phyloP scores from a whole-genome alignment of 2,888 invertebrate species.

The Agrochola lota region DNA sequence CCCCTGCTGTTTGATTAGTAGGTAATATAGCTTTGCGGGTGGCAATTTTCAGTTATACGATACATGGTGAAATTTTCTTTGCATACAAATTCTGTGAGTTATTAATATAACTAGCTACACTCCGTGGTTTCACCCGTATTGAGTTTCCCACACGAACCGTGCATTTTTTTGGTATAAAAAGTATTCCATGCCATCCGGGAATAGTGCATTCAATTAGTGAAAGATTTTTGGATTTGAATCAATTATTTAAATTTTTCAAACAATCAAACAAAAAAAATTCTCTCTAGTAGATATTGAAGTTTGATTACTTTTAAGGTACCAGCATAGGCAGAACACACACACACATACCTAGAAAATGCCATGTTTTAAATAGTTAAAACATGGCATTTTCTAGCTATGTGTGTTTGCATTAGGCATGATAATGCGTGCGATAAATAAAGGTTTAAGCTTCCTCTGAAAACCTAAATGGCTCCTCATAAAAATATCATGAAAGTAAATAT shows the following conservation, averaged over 20 bases:
- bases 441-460: constrained; percentile 3
- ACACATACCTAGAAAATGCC: too few species aligned
- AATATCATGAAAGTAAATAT: constrained; percentile 56
- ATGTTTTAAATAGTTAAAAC: too few species aligned
- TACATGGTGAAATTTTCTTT: background rate
- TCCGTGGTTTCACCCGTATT: background rate
- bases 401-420: background rate
- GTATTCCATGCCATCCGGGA: background rate
- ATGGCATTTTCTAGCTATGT: background rate
- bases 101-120: background rate
- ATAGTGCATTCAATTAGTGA: background rate
- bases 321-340: too few species aligned
- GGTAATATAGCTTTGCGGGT: background rate
- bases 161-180: background rate
- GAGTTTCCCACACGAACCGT: background rate
- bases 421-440: constrained; percentile 30
- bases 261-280: too few species aligned
- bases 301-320: background rate
- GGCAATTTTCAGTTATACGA: constrained; percentile 28
- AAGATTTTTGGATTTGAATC: background rate
- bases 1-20: constrained; percentile 45
- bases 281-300: too few species aligned
- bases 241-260: too few species aligned
- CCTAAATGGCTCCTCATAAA: constrained; percentile 38
- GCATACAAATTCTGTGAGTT: background rate